Conservation (phyloP, 1,140 invertebrate species). For the Lysiphlebus fabarum region DNA sequence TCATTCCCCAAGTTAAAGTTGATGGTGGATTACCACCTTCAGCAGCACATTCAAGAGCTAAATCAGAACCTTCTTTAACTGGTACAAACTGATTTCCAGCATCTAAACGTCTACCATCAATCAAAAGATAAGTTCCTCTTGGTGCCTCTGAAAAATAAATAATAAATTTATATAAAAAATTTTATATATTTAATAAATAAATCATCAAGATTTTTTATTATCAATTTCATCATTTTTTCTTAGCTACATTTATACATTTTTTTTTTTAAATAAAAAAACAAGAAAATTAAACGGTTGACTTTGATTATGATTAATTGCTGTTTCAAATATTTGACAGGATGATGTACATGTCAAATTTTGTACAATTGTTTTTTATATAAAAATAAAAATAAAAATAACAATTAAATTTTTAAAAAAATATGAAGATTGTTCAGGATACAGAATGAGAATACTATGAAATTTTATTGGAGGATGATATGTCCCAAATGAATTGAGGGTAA, state of each 20-base stretch:
- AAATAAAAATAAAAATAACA: no score
- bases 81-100: conserved; percentile 80
- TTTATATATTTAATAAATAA: neutral
- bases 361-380: no score
- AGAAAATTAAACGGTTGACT: no score
- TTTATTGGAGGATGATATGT: no score
- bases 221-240: neutral
- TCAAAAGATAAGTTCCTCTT: conserved; percentile 72
- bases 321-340: no score
- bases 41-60: conserved; percentile 76
- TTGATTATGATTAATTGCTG: no score
- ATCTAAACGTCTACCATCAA: conserved; percentile 75
- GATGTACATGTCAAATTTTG: no score
- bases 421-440: no score
- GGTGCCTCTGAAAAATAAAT: conserved; percentile 65
- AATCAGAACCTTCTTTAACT: conserved; percentile 74
- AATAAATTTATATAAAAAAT: neutral
- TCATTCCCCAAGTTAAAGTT: conserved; percentile 68
- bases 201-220: conserved; percentile 5
- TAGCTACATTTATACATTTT: no score
- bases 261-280: neutral
- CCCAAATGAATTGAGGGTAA: no score
- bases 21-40: conserved; percentile 80
- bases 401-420: no score
- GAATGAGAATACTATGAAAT: no score